Evolutionary conservation across 2,113 vertebrate genomes (phyloP), one percentile per base, ranked within the genome.

Genomic region (Piaya cayana): DNA sequence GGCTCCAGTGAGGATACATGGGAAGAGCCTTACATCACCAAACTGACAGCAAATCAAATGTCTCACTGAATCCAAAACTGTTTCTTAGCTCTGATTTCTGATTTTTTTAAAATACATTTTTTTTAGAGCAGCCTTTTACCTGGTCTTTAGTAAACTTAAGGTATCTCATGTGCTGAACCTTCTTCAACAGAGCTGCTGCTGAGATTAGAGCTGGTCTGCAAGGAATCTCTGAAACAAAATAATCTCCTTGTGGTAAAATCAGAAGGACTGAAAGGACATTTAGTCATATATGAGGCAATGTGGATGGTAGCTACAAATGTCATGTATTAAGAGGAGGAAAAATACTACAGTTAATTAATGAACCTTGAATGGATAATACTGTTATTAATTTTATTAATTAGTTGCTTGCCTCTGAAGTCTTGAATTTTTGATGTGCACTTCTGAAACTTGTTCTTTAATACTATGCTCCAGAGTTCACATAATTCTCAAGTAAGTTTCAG

Each of bases 81-180:
- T 85, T 79, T 50, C 83, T 62, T 88, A 68, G 50, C 27, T 88
- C 42, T 13, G 11, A 0, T 23, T 71, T 25, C 65, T 53, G 15
- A 13, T 15, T 53, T 88, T 82, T 86, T 88, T 55, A 56, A n/a
- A 69, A 62, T 49, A 26, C 5, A 26, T 45, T 53, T 67, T 87
- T 92, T 88, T 75, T 82, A 86, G 64, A 86, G 71, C 80, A 84
- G 62, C 80, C 49, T 94, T 94, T 82, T 39, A 55, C 30, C 27
- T 45, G 58, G 8, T 3, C 43, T 59, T 39, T 52, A 68, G 62
- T 69, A 72, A 80, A 53, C 27, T 16, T 39, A 10, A 60, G 68
- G 83, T 50, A 79, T 29, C 55, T 36, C n/a, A 10, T 0, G 0
- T 53, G 50, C 65, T 1, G 2, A 81, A 0, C 37, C 22, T 69